Evolutionary conservation across 2,113 vertebrate genomes (phyloP).

Genomic region (Corythornis cristatus): DNA sequence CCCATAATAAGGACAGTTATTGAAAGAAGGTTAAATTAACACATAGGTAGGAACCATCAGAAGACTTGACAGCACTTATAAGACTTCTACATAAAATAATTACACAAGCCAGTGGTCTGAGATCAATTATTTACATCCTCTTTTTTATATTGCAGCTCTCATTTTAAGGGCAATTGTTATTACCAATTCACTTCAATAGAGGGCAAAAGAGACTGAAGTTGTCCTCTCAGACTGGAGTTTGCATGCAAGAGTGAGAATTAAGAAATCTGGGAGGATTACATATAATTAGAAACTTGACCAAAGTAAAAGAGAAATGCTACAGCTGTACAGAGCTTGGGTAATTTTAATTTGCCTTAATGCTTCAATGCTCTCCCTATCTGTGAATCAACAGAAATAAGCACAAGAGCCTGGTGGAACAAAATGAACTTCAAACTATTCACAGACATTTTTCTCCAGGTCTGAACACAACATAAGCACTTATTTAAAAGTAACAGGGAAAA

Average conservation of each 20-base stretch:
- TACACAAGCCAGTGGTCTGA: constrained; percentile 50
- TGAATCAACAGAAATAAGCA: neutral
- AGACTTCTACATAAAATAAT: constrained; percentile 52
- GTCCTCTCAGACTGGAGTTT: constrained; percentile 25
- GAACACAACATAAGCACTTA: neutral
- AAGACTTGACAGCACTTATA: constrained; percentile 25
- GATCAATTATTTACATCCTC: constrained; percentile 61
- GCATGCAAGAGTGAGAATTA: constrained; percentile 36
- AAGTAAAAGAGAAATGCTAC: constrained; percentile 43
- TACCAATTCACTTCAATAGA: constrained; percentile 71
- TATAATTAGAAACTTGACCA: constrained; percentile 9
- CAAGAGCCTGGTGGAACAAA: neutral
- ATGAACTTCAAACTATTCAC: neutral
- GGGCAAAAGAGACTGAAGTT: constrained; percentile 75
- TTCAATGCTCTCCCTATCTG: neutral
- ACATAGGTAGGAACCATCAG: neutral
- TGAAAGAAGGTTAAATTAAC: neutral
- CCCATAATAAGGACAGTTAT: neutral
- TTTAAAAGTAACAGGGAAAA: neutral
- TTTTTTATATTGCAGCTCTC: neutral
- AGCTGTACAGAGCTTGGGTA: neutral
- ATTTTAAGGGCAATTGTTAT: constrained; percentile 62
- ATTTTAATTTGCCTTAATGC: constrained; percentile 46
- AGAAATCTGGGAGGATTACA: constrained; percentile 25
- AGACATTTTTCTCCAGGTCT: neutral